Base-by-base conservation (phyloP, 2,797 vertebrate genomes). In the Pangasius djambal region DNA sequence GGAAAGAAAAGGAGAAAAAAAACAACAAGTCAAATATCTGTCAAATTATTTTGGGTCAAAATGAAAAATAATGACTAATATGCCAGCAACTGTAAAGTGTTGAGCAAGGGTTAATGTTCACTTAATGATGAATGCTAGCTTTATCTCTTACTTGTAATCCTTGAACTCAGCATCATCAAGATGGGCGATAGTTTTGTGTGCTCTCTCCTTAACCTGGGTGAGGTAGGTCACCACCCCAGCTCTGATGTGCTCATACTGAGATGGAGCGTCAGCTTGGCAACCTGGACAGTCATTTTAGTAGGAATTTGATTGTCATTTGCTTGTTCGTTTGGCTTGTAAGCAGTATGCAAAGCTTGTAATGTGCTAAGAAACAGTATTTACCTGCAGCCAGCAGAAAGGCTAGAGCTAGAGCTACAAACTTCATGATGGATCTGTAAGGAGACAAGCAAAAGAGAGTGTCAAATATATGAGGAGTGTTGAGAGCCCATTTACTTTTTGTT, bases 351-450 rank as follows among this genome's bases (percentile, higher is more conserved):
- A 31, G 18, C 8, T 44, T 69, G 8, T 48, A 20, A 1, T 48
- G 18, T 83, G 12, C 81, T 12, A 84, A 48, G 15, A n/a, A 88
- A 70, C 52, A 63, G 25, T 91, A 93, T 96, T 93, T 94, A 99
- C 98, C 98, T 28, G 97, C 94, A 69, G 97, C 97, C 95, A 98
- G 95, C 91, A 99, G 92, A 91, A 98, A 91, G 18, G 95, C 92
- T 70, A 99, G 93, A 84, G 96, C 94, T 59, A 98, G 93, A 91
- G 96, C 93, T 83, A 95, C 91, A 5, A 96, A 96, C 94, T 96
- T 98, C 98, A 99, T 99, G 93, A 88, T 94, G 96, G 84, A 92
- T 94, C 91, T 94, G 94, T 91, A 20, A 72, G 48, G 78, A 52
- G 48, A 70, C 75, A 50, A 67, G 9, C 40, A 31, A 44, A 57